Evolutionary conservation across 2,113 vertebrate species (phyloP), one percentile per base, ranked within the genome.

Genomic region (Hypomesus transpacificus): DNA sequence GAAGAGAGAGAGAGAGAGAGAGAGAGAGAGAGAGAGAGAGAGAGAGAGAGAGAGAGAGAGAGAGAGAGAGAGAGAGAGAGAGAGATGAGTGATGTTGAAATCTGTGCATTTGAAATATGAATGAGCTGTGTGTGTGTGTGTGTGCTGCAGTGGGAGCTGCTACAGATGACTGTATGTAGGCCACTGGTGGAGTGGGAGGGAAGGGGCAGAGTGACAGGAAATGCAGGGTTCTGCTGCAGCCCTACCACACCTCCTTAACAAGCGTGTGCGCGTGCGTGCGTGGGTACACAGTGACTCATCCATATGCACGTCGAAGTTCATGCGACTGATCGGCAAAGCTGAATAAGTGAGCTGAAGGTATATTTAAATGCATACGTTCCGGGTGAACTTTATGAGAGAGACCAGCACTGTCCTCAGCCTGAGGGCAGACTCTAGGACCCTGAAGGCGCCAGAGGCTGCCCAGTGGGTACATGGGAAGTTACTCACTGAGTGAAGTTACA

Each of bases 101-200:
- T 70, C 24, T 74, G 66, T 26, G 34, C 50, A 58, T 60, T 76
- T 80, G 51, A 74, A 81, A 77, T 73, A 84, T 78, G 69, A 58
- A 81, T 74, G 74, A 74, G 75, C 50, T 20, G 24, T 18, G 53
- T 65, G 63, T 65, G 17, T 39, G 20, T 16, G 21, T n/a, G 13
- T 13, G 59, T 3, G 59, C 22, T 14, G 52, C n/a, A 4, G 13
- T 39, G 39, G n/a, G 31, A 69, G 61, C 9, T 56, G 18, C 1
- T 28, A 20, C 1, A 58, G 69, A 69, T 54, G 66, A 4, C 24
- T 77, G 77, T 61, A 75, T 81, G 75, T 71, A 75, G 80, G 76
- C 34, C 74, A 79, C 68, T 69, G 50, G 21, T 69, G 31, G 22
- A 64, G 54, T 39, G 65, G 65, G 61, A 57, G 54, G 7, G 60